Conservation (phyloP, 2,888 invertebrate genomes). For the Opisthograptis luteolata region DNA sequence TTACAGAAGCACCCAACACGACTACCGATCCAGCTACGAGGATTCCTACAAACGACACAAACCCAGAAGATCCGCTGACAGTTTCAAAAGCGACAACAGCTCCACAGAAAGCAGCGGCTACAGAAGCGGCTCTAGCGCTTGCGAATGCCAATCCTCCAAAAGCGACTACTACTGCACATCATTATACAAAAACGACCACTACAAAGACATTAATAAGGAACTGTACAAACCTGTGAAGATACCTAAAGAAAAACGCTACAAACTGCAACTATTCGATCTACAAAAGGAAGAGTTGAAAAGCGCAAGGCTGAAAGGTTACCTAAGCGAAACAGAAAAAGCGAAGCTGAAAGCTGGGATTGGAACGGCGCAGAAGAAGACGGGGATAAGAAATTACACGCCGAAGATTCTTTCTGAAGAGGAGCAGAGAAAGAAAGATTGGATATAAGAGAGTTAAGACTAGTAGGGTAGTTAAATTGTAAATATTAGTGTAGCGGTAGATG, state of each 20-base stretch:
- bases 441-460: constrained; percentile 79
- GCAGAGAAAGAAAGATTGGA: constrained; percentile 85
- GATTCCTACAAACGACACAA: constrained; percentile 66
- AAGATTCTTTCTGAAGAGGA: constrained; percentile 86
- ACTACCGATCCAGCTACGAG: constrained; percentile 60
- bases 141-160: constrained; percentile 71
- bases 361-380: constrained; percentile 78
- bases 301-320: constrained; percentile 64
- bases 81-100: constrained; percentile 76
- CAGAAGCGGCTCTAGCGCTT: constrained; percentile 74
- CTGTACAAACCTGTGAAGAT: constrained; percentile 80
- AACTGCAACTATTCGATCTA: constrained; percentile 72
- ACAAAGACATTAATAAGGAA: constrained; percentile 77
- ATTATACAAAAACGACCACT: constrained; percentile 80
- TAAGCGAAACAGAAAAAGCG: constrained; percentile 73
- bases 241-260: constrained; percentile 75
- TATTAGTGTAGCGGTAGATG: constrained; percentile 77
- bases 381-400: constrained; percentile 89
- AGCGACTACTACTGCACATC: constrained; percentile 77
- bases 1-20: constrained; percentile 50
- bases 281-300: constrained; percentile 68
- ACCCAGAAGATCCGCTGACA: constrained; percentile 66
- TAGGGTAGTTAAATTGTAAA: constrained; percentile 79
- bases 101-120: constrained; percentile 79
- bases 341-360: constrained; percentile 66